Base-by-base conservation (phyloP, 2,797 vertebrate genomes). In the Furcifer pardalis region DNA sequence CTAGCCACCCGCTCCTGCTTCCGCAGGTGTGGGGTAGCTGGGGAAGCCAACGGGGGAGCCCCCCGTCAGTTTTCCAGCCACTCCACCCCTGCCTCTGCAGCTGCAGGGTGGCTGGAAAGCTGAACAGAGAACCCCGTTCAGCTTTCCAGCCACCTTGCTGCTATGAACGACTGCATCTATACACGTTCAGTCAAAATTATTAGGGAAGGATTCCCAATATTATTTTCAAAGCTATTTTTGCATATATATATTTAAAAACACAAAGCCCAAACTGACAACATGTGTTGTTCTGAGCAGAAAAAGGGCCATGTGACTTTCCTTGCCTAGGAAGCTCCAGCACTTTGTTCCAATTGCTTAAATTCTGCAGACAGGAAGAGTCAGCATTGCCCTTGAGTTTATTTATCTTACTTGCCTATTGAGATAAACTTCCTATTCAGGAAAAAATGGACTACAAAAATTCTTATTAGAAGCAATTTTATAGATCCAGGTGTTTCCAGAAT, bases 381-480 rank as follows among this genome's bases (percentile, higher is more conserved):
- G 3, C 81, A 68, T 46, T 68, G 63, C 1, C 19, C 73, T 62
- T 84, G 35, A 32, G 17, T 85, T 86, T 30, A 69, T 17, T 71
- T 49, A 23, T 71, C 42, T 52, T 46, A 46, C 59, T 78, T 78
- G 69, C 86, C 83, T 89, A 75, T 75, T 86, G n/a, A 68, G 76
- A 2, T 21, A 44, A 80, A 78, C 35, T 90, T 88, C 35, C 3
- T 3, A 0, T 87, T 5, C 10, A 40, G 4, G n/a, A 10, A 32
- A 66, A 60, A 86, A 75, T 86, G 84, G 37, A 15, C 8, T 32
- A 7, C 74, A 17, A 73, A 2, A 60, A 77, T 21, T 49, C 77
- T 87, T 84, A 27, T 42, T 30, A 37, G 62, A 88, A 75, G 63
- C 7, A 7, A 21, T 88, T 91, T 91, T 85, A 44, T 21, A 78